Evolutionary conservation across 2,113 vertebrate species (phyloP).

Genomic region (Fulica atra): DNA sequence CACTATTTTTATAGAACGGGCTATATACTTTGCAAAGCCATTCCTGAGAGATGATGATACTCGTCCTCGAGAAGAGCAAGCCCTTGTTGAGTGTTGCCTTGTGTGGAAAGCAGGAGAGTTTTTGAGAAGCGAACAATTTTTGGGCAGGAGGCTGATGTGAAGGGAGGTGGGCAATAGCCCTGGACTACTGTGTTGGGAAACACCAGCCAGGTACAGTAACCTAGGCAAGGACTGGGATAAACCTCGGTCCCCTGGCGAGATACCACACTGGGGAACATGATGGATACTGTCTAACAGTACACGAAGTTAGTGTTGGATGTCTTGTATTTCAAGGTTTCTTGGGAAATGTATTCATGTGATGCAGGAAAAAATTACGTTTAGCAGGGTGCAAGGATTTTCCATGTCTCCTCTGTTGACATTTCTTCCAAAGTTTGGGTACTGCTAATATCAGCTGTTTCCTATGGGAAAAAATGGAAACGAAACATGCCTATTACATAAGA

Average conservation of each 20-base stretch:
- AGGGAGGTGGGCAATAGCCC: neutral
- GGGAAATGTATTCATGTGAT: neutral
- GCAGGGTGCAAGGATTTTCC: constrained; percentile 6
- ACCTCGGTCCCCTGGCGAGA: neutral
- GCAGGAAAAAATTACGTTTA: neutral
- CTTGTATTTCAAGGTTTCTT: neutral
- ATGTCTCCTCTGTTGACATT: constrained; percentile 25
- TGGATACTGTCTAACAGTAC: neutral
- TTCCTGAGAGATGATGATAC: neutral
- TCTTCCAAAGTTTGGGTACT: neutral
- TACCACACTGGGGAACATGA: neutral
- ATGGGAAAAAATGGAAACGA: constrained; percentile 10
- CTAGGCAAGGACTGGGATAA: neutral
- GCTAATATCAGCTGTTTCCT: constrained; percentile 40
- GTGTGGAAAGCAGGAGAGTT: neutral
- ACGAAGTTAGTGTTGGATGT: neutral
- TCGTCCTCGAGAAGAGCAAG: neutral
- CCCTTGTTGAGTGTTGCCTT: neutral
- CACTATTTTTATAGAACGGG: neutral
- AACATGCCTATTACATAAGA: neutral
- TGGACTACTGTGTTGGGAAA: neutral
- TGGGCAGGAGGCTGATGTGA: neutral
- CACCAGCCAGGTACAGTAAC: neutral
- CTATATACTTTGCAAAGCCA: neutral
- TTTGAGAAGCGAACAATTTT: neutral